Evolutionary conservation across 2,113 vertebrate genomes (phyloP).

Genomic region (Charina bottae): DNA sequence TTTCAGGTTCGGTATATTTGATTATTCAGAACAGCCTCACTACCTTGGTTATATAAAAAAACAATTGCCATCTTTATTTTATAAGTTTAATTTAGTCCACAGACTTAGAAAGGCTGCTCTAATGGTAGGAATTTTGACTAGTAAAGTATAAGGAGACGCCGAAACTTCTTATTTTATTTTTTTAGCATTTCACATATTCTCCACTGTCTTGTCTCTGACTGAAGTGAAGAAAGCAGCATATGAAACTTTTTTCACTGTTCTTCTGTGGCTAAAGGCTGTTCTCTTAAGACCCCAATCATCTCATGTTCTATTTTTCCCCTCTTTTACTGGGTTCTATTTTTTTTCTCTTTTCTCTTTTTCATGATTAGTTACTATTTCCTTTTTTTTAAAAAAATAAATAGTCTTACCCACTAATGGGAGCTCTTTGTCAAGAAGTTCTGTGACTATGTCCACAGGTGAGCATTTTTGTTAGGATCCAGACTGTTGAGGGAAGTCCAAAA

Average conservation of each 20-base stretch:
- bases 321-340: background rate
- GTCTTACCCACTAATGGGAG: too few relatives aligned
- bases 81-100: constrained; percentile 27
- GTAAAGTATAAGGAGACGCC: background rate
- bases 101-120: constrained; percentile 4
- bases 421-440: too few relatives aligned
- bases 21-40: constrained; percentile 30
- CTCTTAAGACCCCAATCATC: background rate
- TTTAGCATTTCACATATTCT: background rate
- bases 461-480: background rate
- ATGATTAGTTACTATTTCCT: background rate
- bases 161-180: background rate
- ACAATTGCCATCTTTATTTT: constrained; percentile 23
- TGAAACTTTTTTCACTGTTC: background rate
- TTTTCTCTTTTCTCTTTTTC: background rate
- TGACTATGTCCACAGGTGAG: background rate
- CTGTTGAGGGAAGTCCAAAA: background rate
- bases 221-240: background rate
- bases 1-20: constrained; percentile 21
- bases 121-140: background rate
- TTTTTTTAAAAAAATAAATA: background rate
- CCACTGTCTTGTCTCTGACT: background rate
- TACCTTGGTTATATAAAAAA: constrained; percentile 18
- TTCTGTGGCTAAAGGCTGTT: background rate
- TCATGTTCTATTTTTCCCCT: background rate